These are phyloP conservation scores for Mythimna vitellina DNA, from an alignment of 2,888 invertebrate genomes.

Conservation along the genomic window DNA sequence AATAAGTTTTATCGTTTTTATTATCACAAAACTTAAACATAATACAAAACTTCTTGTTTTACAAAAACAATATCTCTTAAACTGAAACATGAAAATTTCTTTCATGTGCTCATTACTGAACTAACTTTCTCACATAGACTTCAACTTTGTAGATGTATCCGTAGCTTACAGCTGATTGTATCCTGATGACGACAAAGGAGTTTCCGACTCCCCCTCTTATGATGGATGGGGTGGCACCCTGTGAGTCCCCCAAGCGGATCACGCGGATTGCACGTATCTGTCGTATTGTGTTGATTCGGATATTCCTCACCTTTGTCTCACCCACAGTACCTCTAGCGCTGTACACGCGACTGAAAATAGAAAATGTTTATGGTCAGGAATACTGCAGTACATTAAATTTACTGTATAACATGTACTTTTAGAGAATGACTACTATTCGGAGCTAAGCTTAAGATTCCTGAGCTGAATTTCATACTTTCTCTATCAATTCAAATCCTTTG, in stretches of 20 bases:
- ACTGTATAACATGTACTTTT: not conserved
- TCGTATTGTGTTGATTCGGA: not conserved
- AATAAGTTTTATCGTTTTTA: no score
- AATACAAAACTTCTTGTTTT: no score
- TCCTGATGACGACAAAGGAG: conserved; percentile 20
- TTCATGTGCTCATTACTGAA: no score
- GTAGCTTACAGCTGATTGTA: conserved; percentile 21
- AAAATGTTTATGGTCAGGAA: not conserved
- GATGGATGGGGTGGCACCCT: conserved; percentile 23
- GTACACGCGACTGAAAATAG: conserved; percentile 5
- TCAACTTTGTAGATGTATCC: conserved; percentile 17
- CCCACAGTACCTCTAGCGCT: not conserved
- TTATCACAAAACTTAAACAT: no score
- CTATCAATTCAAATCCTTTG: not conserved
- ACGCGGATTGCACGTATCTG: conserved; percentile 30
- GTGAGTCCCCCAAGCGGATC: conserved; percentile 10
- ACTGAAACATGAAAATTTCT: no score
- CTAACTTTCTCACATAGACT: not conserved
- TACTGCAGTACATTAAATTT: not conserved
- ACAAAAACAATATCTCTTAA: no score
- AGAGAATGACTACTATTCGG: not conserved
- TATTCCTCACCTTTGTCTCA: not conserved
- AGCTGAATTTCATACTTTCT: not conserved
- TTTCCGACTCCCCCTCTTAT: conserved; percentile 22
- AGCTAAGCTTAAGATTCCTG: not conserved